These are phyloP conservation scores for Chaenogobius annularis DNA, from an alignment of 2,113 vertebrate genomes.

Conservation along the genomic window DNA sequence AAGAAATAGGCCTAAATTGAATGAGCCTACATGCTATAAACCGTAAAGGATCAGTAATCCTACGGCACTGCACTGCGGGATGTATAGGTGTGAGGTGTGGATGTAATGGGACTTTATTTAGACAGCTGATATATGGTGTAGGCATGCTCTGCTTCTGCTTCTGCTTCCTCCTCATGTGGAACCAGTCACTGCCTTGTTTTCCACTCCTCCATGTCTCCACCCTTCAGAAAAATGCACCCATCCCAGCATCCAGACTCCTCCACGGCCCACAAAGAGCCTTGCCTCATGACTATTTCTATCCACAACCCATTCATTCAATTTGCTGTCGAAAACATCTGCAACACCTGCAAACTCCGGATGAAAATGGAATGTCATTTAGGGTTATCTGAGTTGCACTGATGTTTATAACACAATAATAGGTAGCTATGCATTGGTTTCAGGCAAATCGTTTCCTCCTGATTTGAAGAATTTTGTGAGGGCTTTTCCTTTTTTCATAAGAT, in stretches of 20 bases:
- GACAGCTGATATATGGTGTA: constrained; percentile 70
- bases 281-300: constrained; percentile 7
- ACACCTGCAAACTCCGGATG: neutral
- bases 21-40: neutral
- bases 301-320: constrained; percentile 4
- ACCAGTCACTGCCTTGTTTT: constrained; percentile 38
- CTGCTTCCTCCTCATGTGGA: constrained; percentile 44
- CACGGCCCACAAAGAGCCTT: constrained; percentile 6
- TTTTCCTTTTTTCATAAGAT: neutral
- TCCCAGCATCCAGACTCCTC: constrained; percentile 21
- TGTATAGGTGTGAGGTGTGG: constrained; percentile 43
- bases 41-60: neutral
- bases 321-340: neutral
- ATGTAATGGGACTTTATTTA: constrained; percentile 62
- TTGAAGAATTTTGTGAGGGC: neutral
- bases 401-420: neutral
- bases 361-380: neutral
- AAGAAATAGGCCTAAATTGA: neutral
- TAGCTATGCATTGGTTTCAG: neutral
- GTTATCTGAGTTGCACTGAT: neutral
- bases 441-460: neutral
- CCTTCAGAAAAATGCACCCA: constrained; percentile 28
- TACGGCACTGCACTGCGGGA: constrained; percentile 16
- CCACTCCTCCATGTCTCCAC: constrained; percentile 28
- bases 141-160: constrained; percentile 45